These are phyloP conservation scores for Orchestes rusci DNA, from an alignment of 2,888 invertebrate species.

Conservation along the genomic window DNA sequence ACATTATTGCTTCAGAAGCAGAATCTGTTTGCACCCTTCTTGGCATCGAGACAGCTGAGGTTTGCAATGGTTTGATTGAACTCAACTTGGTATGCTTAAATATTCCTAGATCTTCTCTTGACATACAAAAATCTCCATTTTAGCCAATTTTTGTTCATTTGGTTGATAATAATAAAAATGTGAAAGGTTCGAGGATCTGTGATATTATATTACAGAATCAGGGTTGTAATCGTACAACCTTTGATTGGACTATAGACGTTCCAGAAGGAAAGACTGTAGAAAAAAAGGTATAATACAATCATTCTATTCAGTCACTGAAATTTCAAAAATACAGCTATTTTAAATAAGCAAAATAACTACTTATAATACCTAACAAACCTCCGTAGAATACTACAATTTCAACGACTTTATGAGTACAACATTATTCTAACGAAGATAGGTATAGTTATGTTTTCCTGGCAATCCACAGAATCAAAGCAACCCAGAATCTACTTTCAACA, in stretches of 20 bases:
- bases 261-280: constrained; percentile 17
- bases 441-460: not conserved
- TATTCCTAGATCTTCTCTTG: too few species aligned
- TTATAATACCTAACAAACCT: not conserved
- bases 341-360: not conserved
- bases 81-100: constrained; percentile 16
- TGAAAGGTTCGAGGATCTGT: constrained; percentile 22
- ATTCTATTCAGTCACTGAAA: too few species aligned
- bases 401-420: too few species aligned
- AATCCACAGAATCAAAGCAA: constrained; percentile 9
- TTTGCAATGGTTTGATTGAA: constrained; percentile 17
- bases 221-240: constrained; percentile 20
- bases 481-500: constrained; percentile 25
- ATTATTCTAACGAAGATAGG: too few species aligned
- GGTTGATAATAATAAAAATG: constrained; percentile 10
- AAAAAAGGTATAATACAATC: constrained; percentile 15
- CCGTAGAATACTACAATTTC: not conserved
- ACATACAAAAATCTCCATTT: too few species aligned
- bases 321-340: too few species aligned
- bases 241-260: constrained; percentile 27
- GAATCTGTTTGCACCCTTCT: constrained; percentile 12
- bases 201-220: constrained; percentile 20
- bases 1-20: constrained; percentile 13
- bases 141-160: constrained; percentile 24
- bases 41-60: constrained; percentile 12